A percentile compares a stretch with the other conserved stretches of the same genome.
Evolutionary conservation across 2,888 invertebrate species (phyloP).

Genomic region (Lissonota sp.): DNA sequence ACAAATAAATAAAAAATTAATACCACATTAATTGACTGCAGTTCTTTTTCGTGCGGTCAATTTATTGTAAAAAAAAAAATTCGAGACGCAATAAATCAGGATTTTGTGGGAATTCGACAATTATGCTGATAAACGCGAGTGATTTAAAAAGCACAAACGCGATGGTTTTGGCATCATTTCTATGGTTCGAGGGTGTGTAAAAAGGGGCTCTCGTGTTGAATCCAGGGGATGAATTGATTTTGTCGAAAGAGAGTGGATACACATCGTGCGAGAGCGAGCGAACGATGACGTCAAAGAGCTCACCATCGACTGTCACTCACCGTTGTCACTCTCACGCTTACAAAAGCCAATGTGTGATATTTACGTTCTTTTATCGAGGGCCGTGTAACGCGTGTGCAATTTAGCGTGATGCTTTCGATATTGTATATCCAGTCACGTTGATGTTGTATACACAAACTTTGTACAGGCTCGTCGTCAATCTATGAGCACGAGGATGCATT

Average conservation of each 20-base stretch:
- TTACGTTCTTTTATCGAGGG: too few relatives aligned
- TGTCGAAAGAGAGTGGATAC: slow-evolving; percentile 20
- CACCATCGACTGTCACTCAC: background rate
- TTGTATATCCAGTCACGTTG: slow-evolving; percentile 1
- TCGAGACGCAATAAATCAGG: too few relatives aligned
- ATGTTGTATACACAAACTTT: background rate
- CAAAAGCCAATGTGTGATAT: too few relatives aligned
- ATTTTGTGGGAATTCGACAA: too few relatives aligned
- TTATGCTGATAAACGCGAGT: too few relatives aligned
- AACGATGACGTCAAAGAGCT: slow-evolving; percentile 10
- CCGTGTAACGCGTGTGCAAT: slow-evolving; percentile 10
- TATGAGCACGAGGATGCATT: slow-evolving; percentile 4
- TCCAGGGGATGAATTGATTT: slow-evolving; percentile 7
- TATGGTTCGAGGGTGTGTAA: background rate
- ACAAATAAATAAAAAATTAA: too few relatives aligned
- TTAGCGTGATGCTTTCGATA: slow-evolving; percentile 4
- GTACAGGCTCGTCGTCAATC: background rate
- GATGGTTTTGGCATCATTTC: too few relatives aligned
- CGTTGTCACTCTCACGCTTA: too few relatives aligned
- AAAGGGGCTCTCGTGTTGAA: slow-evolving; percentile 6
- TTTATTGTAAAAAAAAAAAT: too few relatives aligned
- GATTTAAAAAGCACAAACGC: too few relatives aligned
- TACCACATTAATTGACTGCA: too few relatives aligned
- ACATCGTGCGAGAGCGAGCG: background rate
- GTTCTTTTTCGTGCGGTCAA: too few relatives aligned